phyloP scores from a whole-genome alignment of 2,113 vertebrate genomes.

The Gadus macrocephalus region DNA sequence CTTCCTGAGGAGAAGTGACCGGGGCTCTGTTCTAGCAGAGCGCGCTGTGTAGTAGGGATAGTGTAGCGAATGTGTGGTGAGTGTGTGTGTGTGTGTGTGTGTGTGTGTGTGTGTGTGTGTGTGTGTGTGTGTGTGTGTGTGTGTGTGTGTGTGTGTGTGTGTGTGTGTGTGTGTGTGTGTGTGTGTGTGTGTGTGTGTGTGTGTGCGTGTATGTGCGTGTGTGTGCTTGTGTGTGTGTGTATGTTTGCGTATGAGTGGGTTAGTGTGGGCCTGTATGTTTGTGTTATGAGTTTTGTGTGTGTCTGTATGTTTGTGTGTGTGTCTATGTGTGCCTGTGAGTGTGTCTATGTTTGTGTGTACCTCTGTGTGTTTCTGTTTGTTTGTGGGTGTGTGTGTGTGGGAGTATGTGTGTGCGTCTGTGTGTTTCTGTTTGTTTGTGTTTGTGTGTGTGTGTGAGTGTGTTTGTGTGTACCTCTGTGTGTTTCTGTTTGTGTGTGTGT shows the following conservation, averaged over 20 bases:
- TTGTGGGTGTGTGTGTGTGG: neutral
- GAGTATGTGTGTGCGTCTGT: neutral
- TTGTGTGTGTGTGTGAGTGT: neutral
- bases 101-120: neutral
- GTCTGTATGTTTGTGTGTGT: conserved; percentile 8
- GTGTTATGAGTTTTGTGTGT: neutral
- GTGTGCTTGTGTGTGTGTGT: neutral
- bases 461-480: neutral
- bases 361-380: neutral
- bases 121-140: neutral
- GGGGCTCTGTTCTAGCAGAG: too few relatives aligned
- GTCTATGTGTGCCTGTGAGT: neutral
- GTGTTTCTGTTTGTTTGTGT: neutral
- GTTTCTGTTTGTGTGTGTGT: neutral
- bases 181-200: neutral
- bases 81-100: neutral
- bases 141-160: neutral
- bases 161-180: neutral
- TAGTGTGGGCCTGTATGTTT: neutral
- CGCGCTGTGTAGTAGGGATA: neutral
- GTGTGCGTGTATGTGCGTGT: neutral
- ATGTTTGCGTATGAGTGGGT: neutral
- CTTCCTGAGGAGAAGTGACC: too few relatives aligned
- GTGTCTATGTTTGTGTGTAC: neutral
- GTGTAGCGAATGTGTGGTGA: neutral